Evolutionary conservation across 1,140 invertebrate genomes (phyloP), one percentile per base, ranked within the genome.

Genomic region (Argopecten irradians): DNA sequence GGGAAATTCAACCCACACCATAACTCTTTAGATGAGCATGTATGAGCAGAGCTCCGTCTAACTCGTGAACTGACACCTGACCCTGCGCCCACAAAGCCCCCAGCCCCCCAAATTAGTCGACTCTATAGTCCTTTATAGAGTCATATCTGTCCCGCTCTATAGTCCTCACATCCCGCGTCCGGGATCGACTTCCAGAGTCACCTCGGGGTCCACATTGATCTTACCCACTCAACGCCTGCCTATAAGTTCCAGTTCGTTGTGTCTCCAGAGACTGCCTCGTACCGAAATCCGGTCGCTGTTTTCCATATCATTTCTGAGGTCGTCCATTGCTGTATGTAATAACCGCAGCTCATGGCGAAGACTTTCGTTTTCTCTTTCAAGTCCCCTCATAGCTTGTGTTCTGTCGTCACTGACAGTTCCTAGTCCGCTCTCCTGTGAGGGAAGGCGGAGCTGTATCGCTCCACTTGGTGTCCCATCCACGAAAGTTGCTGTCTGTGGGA

Each of bases 391-490:
- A 71, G 55, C 19, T 16, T 71, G 19, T 71, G n/a, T 28, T 28
- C 55, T 71, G 55, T 71, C n/a, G 22, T 46, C 43, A 71, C 1
- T 71, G 16, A 28, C n/a, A 71, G 55, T 71, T 71, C 55, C 55
- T 28, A 71, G 55, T 71, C 55, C 55, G n/a, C 55, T 71, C 22
- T 71, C 55, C 55, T 28, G 22, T 28, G 55, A 28, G 11, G 55
- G 55, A 5, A 71, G n/a, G 22, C 55, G 55, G 5, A 71, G 11
- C n/a, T 71, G 55, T n/a, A 71, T 11, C 55, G n/a, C 55, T 7
- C 55, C 55, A 71, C 55, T 71, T 71, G 55, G 55, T 71, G 55
- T 71, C 55, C 55, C 55, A 71, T 71, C 55, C 55, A 71, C 55
- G 13, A 28, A 71, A 3, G 22, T 28, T 71, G 55, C n/a, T 71